Evolutionary conservation across 2,797 vertebrate species (phyloP).

Genomic region (Smutsia temminckii): DNA sequence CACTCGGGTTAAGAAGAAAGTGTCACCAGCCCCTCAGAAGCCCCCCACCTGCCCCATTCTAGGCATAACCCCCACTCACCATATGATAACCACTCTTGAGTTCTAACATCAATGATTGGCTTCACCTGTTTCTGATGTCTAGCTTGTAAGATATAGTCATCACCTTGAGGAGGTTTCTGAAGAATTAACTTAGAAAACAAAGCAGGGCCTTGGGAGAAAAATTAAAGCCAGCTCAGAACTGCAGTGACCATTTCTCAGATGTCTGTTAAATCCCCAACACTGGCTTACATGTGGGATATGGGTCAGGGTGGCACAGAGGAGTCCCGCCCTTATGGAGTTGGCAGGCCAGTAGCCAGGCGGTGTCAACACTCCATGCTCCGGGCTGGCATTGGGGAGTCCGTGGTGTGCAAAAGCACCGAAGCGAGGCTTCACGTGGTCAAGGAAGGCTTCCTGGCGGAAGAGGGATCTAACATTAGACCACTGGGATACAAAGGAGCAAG

Average conservation of each 20-base stretch:
- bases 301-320: background rate
- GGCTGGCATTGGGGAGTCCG: background rate
- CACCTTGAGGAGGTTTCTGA: background rate
- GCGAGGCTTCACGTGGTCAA: background rate
- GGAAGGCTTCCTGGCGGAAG: background rate
- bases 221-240: background rate
- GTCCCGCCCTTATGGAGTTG: background rate
- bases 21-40: background rate
- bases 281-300: background rate
- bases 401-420: background rate
- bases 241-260: background rate
- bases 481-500: background rate
- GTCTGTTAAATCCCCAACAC: background rate
- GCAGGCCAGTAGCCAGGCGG: background rate
- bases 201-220: background rate
- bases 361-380: background rate
- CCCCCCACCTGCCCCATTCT: background rate
- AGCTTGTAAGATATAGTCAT: background rate
- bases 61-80: background rate
- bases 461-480: too few relatives aligned
- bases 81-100: background rate
- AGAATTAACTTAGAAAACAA: background rate
- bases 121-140: background rate
- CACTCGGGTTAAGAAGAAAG: background rate
- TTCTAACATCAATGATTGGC: background rate